Conservation (phyloP, 2,888 invertebrate species). For the Acleris cristana region DNA sequence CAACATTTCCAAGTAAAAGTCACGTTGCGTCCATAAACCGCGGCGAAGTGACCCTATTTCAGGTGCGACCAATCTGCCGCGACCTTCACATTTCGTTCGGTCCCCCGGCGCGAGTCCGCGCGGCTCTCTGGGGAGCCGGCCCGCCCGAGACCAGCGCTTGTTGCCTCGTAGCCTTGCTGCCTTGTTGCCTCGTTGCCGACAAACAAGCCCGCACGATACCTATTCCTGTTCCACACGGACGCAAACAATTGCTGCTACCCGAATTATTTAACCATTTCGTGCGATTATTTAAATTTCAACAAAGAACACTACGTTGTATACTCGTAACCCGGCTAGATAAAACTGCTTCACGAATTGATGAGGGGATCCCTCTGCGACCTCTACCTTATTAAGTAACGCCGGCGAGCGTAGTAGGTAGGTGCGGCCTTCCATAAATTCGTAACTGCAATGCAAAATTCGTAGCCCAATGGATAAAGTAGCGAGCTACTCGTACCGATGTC, state of each 20-base stretch:
- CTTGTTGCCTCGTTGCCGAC: constrained; percentile 48
- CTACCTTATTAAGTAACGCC: constrained; percentile 30
- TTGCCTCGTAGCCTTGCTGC: constrained; percentile 42
- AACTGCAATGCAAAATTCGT: constrained; percentile 35
- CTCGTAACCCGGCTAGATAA: constrained; percentile 15
- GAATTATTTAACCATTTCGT: constrained; percentile 25
- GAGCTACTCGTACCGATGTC: constrained; percentile 16
- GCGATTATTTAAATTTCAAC: constrained; percentile 32
- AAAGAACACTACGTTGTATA: constrained; percentile 22
- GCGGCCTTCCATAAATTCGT: constrained; percentile 34
- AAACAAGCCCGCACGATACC: constrained; percentile 67
- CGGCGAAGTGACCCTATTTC: constrained; percentile 73
- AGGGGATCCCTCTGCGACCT: constrained; percentile 18
- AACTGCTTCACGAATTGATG: constrained; percentile 34
- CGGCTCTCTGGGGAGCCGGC: constrained; percentile 66
- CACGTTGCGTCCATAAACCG: constrained; percentile 69
- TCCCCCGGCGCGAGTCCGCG: constrained; percentile 65
- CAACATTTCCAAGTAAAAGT: constrained; percentile 68
- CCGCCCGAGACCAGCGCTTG: constrained; percentile 59
- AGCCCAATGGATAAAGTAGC: constrained; percentile 22
- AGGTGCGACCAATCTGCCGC: constrained; percentile 71
- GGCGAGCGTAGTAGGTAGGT: constrained; percentile 18
- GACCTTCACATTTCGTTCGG: constrained; percentile 74
- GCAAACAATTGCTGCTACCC: constrained; percentile 52
- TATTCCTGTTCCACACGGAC: constrained; percentile 46